These are phyloP conservation scores for Karalla daura DNA, from an alignment of 2,797 vertebrate species.

Conservation along the genomic window DNA sequence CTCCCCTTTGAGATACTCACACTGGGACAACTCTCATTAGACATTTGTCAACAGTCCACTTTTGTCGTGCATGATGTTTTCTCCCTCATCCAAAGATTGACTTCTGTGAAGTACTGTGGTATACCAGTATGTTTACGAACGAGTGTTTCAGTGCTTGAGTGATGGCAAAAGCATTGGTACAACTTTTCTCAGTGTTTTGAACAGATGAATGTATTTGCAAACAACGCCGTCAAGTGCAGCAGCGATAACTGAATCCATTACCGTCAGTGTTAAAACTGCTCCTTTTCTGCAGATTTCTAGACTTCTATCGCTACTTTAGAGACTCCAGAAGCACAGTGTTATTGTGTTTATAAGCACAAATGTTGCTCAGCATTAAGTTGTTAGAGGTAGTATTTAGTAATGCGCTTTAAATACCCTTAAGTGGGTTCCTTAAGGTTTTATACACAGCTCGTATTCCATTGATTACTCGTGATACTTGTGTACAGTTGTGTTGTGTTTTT, in stretches of 20 bases:
- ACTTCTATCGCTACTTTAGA: slow-evolving; percentile 28
- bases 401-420: slow-evolving; percentile 26
- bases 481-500: slow-evolving; percentile 55
- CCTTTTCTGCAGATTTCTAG: slow-evolving; percentile 2
- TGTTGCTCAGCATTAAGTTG: slow-evolving; percentile 37
- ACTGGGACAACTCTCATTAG: slow-evolving; percentile 64
- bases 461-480: slow-evolving; percentile 52
- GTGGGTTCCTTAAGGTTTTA: slow-evolving; percentile 46
- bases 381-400: slow-evolving; percentile 28
- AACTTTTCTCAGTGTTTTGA: slow-evolving; percentile 4
- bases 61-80: slow-evolving; percentile 68
- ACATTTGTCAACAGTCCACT: slow-evolving; percentile 62
- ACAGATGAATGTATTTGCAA: slow-evolving; percentile 33
- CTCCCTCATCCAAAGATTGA: slow-evolving; percentile 68
- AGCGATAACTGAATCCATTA: slow-evolving; percentile 40
- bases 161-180: slow-evolving; percentile 14
- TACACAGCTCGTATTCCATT: slow-evolving; percentile 34
- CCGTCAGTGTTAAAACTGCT: slow-evolving; percentile 22
- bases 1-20: slow-evolving; percentile 65
- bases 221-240: slow-evolving; percentile 51
- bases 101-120: slow-evolving; percentile 80
- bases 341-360: slow-evolving; percentile 61
- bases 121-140: slow-evolving; percentile 53
- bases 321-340: slow-evolving; percentile 55
- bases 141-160: slow-evolving; percentile 43